phyloP scores from a whole-genome alignment of 2,797 vertebrate species.

The Sebastes oblongus region DNA sequence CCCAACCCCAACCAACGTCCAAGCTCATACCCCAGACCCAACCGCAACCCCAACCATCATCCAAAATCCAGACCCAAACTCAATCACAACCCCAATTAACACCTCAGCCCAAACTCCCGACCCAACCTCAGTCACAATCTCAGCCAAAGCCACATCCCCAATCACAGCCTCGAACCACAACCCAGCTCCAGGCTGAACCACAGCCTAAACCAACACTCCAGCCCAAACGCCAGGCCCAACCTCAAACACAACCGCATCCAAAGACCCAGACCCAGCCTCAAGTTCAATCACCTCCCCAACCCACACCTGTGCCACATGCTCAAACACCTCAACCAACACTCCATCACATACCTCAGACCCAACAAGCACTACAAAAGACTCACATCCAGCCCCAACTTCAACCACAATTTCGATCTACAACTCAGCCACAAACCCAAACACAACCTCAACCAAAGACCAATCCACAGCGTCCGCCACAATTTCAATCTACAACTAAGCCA shows the following conservation, averaged over 20 bases:
- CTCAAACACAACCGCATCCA: slow-evolving; percentile 7
- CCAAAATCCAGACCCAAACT: neutral
- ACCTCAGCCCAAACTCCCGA: slow-evolving; percentile 18
- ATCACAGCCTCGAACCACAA: slow-evolving; percentile 19
- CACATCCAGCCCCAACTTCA: neutral
- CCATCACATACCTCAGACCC: neutral
- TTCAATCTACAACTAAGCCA: slow-evolving; percentile 10
- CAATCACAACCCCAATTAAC: slow-evolving; percentile 5
- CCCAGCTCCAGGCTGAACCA: neutral
- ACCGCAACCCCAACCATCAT: slow-evolving; percentile 9
- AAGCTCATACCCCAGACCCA: neutral
- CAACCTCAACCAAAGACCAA: slow-evolving; percentile 5
- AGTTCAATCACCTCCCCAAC: slow-evolving; percentile 4
- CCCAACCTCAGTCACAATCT: neutral
- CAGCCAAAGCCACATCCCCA: neutral
- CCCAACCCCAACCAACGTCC: neutral
- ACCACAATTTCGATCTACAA: slow-evolving; percentile 15
- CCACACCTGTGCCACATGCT: neutral
- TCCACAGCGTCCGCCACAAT: neutral
- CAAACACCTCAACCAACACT: neutral
- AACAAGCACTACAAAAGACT: slow-evolving; percentile 7
- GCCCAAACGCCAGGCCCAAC: neutral
- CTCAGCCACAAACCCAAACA: slow-evolving; percentile 3
- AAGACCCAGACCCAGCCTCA: slow-evolving; percentile 5
- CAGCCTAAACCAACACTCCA: slow-evolving; percentile 7